Percentiles rank a stretch among this genome's conserved stretches.
Evolutionary conservation across 2,113 vertebrate species (phyloP).

Genomic region (Lampris incognitus): DNA sequence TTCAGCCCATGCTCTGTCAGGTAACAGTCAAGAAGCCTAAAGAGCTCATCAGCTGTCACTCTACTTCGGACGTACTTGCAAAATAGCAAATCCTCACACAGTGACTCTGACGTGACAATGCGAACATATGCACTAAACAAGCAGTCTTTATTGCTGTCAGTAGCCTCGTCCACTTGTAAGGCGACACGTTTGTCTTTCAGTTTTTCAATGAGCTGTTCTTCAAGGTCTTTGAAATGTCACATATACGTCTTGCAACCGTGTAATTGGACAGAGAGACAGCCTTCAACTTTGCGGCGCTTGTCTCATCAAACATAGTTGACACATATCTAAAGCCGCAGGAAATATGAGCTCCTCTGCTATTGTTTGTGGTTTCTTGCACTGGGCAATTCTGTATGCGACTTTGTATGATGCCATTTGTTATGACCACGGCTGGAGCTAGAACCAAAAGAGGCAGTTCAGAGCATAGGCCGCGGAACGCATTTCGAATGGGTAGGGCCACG

Average conservation of each 20-base stretch:
- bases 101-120: slow-evolving; percentile 27
- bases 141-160: slow-evolving; percentile 31
- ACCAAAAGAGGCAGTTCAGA: too few relatives aligned
- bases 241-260: slow-evolving; percentile 26
- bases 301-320: slow-evolving; percentile 16
- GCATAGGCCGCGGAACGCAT: too few relatives aligned
- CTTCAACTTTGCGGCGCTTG: slow-evolving; percentile 18
- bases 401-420: too few relatives aligned
- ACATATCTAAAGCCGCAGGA: too few relatives aligned
- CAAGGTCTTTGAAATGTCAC: slow-evolving; percentile 17
- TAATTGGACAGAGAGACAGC: slow-evolving; percentile 30
- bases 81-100: slow-evolving; percentile 37
- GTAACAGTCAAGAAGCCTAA: too few relatives aligned
- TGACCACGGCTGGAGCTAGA: too few relatives aligned
- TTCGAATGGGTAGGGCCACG: too few relatives aligned
- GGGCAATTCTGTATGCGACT: too few relatives aligned
- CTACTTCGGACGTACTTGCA: slow-evolving; percentile 34
- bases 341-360: too few relatives aligned
- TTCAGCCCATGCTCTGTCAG: too few relatives aligned
- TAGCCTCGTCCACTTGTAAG: slow-evolving; percentile 29
- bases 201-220: slow-evolving; percentile 30
- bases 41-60: slow-evolving; percentile 6
- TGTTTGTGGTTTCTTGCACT: too few relatives aligned
- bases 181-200: slow-evolving; percentile 27
- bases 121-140: slow-evolving; percentile 11